Base-by-base conservation (phyloP, 2,797 vertebrate species). In the Netta rufina region DNA sequence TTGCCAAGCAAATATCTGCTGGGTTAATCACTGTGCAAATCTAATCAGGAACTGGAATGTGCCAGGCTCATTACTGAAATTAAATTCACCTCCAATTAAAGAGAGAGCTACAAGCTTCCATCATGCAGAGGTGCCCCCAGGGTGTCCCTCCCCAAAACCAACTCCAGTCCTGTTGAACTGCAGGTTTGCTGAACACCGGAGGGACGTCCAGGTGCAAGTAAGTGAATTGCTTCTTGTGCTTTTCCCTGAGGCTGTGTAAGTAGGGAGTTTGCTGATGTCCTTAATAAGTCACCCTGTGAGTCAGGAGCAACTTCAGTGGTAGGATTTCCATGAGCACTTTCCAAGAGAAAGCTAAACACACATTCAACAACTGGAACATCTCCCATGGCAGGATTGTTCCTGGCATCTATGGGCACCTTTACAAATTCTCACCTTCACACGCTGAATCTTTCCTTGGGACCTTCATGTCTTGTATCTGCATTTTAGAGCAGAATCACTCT, bases 11-110 rank as follows among this genome's bases (percentile, higher is more conserved):
- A 89, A 3, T 96, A 92, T 94, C 93, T 97, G 92, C 92, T 91
- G 87, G 77, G 93, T 94, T 97, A 96, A 96, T 97, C 96, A 86
- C 96, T 92, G 85, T 57, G 74, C 92, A 93, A 96, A 95, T 96
- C 96, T 96, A 92, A 97, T 97, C 95, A 95, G 91, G 89, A 91
- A 88, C 92, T 88, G 89, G 92, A 96, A 96, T 95, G 95, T 96
- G 95, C 95, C 93, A 95, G 92, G 95, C 94, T 96, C 96, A 92
- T 97, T 97, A 96, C 70, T 9, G 74, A 96, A 94, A 95, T 95
- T 90, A 92, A 96, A 95, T 93, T 96, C 92, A 91, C 92, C 96
- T 95, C 95, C 92, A 90, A 88, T 94, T 96, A 96, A 96, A 95
- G 77, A 91, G 95, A 93, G 85, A 94, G 77, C 93, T 90, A 64